Evolutionary conservation across 2,797 vertebrate species (phyloP).

Genomic region (Atherinosoma microstoma): DNA sequence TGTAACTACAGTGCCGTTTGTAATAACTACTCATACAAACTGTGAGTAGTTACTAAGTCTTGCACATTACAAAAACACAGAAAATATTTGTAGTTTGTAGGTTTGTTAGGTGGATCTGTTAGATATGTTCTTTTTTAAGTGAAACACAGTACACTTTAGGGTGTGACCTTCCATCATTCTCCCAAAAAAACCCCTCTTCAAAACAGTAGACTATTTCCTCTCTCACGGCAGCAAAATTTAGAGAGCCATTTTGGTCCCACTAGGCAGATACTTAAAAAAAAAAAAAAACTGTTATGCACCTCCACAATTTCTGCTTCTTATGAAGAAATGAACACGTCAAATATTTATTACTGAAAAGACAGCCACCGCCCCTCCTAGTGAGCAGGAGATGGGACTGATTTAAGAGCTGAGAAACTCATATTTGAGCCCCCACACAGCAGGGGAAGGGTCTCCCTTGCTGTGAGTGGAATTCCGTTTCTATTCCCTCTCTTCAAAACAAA

Average conservation of each 20-base stretch:
- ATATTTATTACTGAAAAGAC: background rate
- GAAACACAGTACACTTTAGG: background rate
- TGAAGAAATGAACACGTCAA: background rate
- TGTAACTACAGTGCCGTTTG: too few species aligned
- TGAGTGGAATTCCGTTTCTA: background rate
- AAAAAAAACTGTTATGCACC: background rate
- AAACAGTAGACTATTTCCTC: background rate
- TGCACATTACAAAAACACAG: too few species aligned
- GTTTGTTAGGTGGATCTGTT: too few species aligned
- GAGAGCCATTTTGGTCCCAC: background rate
- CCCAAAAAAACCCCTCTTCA: too few species aligned
- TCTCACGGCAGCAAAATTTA: background rate
- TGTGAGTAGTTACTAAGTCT: too few species aligned
- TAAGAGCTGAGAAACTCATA: background rate
- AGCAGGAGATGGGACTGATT: background rate
- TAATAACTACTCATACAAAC: too few species aligned
- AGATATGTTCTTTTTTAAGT: background rate
- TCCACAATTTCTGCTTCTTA: background rate
- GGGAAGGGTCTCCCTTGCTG: background rate
- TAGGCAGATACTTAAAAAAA: background rate
- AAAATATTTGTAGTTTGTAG: too few species aligned
- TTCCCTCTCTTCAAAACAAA: background rate
- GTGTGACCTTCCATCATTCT: background rate
- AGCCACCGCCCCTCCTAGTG: background rate
- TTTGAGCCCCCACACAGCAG: background rate